Evolutionary conservation across 2,797 vertebrate genomes (phyloP), one percentile per base, ranked within the genome.

Genomic region (Poecilia velifera): DNA sequence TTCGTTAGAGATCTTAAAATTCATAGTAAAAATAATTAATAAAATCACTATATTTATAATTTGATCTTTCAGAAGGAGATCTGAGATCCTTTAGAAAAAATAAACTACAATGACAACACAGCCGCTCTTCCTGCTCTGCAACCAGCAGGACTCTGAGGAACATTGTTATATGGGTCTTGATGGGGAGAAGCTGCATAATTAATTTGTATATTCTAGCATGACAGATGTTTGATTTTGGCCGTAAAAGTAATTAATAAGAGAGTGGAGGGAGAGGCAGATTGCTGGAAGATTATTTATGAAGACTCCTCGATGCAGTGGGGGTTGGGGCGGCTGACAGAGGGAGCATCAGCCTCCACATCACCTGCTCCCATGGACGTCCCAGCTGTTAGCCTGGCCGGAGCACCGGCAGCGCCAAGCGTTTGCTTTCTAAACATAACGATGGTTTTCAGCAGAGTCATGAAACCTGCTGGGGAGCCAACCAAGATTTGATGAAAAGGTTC

Each of bases 181-280:
- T 92, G 90, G 90, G 90, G 92, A 94, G 92, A 96, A 95, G 94
- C 94, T 94, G 95, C 94, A 96, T 95, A 96, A 96, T 96, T 96
- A 96, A 96, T 96, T 95, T 96, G 95, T 96, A 94, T 96, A 94
- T 95, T 95, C 93, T 93, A 91, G 88, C 89, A 93, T 95, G 95
- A 96, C 96, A 96, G 96, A 96, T 96, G 95, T 96, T 96, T 95
- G 94, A 96, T 96, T 96, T 96, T 95, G 95, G 94, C 93, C 39
- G 83, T 96, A 95, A 96, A 96, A 96, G 92, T 95, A 95, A 96
- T 97, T 96, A 95, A 96, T 94, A 93, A 92, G 90, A 93, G 94
- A 93, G 94, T 88, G 85, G 91, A 93, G 90, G 91, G 92, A 95
- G 93, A 93, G 89, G 95, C 95, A 96, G 95, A 96, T 95, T 96